Base-by-base conservation (phyloP, 23 tunicate species). In the Ascidia mentula region DNA sequence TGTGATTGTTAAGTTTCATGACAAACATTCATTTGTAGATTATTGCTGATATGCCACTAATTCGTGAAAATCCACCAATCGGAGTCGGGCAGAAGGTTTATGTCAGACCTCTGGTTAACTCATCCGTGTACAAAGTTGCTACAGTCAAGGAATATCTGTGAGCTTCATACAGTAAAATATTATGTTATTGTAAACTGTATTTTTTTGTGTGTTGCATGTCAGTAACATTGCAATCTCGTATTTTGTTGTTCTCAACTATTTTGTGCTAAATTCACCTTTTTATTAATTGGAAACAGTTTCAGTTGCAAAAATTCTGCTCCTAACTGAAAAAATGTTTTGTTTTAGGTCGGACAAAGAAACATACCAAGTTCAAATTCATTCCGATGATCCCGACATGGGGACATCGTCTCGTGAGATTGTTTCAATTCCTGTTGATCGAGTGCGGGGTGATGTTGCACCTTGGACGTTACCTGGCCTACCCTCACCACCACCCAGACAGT, bases 381-480 rank as follows among this genome's bases (percentile, higher is more conserved):
- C 39, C 6, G 97, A 92, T 75, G 88, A 78, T 33, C 40, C 36
- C 46, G 92, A 92, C 31, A 4, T 72, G 18, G 86, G 86, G 20
- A 35, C 37, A 0, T 31, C 72, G 13, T 0, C 85, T 26, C 77
- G 69, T 20, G 92, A 81, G 1, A 45, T 84, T 9, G 60, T 87
- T 1, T 36, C 78, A 31, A 82, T 92, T 37, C 92, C 90, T 17
- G 37, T 69, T 39, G 97, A 92, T 32, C 71, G 92, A 17, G 75
- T 83, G 12, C 82, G 97, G 8, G 61, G 36, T 20, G 69, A 87
- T 28, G 69, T 59, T 20, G 89, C 89, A 7, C 97, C 97, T 20
- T 92, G 97, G 97, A 61, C 46, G 12, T 46, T 92, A 1, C 75
- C 87, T 33, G 76, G 80, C 74, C 76, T 91, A 17, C 90, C 90